Conservation (phyloP, 1,140 invertebrate genomes). For the Tribolium madens region DNA sequence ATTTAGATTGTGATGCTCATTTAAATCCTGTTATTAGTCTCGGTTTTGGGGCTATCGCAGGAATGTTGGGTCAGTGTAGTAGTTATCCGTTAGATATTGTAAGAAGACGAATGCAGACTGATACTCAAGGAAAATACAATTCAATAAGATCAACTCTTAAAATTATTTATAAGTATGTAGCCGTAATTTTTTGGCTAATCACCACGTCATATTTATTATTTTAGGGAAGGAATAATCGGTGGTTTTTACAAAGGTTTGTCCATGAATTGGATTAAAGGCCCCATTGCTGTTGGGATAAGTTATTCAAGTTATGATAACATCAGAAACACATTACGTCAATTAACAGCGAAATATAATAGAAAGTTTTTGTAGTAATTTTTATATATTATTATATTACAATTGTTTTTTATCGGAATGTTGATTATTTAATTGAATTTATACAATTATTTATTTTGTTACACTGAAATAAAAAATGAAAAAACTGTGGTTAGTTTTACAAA, state of each 20-base stretch:
- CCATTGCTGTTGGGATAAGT: slow-evolving; percentile 97
- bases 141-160: slow-evolving; percentile 73
- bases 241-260: slow-evolving; percentile 98
- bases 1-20: slow-evolving; percentile 60
- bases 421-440: slow-evolving; percentile 22
- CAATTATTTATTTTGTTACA: slow-evolving; percentile 35
- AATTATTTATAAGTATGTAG: slow-evolving; percentile 32
- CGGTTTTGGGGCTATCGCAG: slow-evolving; percentile 90
- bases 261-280: slow-evolving; percentile 99
- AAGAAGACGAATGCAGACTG: slow-evolving; percentile 86
- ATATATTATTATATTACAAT: slow-evolving; percentile 19
- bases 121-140: slow-evolving; percentile 72
- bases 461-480: slow-evolving; percentile 15
- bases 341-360: slow-evolving; percentile 33
- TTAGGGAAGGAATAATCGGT: slow-evolving; percentile 86
- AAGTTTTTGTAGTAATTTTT: slow-evolving; percentile 11
- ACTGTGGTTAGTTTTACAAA: not conserved
- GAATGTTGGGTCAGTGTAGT: slow-evolving; percentile 92
- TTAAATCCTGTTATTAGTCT: slow-evolving; percentile 75
- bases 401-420: slow-evolving; percentile 30
- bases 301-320: slow-evolving; percentile 95
- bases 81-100: slow-evolving; percentile 97
- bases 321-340: slow-evolving; percentile 70
- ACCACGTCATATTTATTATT: slow-evolving; percentile 53
- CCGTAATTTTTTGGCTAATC: not conserved